These are phyloP conservation scores for Ispidina lecontei DNA, from an alignment of 2,797 vertebrate genomes.

Conservation along the genomic window DNA sequence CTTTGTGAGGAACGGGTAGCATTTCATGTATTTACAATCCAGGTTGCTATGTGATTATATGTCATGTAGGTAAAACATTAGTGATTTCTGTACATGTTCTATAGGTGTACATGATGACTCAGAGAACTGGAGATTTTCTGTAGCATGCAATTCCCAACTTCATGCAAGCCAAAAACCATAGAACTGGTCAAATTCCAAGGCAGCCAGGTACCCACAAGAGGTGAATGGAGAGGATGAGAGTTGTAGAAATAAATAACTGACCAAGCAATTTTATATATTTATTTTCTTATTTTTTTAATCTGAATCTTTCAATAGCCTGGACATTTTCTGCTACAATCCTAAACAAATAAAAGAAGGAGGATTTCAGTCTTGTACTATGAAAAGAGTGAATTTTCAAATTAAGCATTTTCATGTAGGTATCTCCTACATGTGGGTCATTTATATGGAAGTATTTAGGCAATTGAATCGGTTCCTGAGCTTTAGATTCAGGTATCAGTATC, in stretches of 20 bases:
- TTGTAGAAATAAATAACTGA: not conserved
- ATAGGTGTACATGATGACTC: not conserved
- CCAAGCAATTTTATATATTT: not conserved
- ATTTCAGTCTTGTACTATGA: not conserved
- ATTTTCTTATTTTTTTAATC: not conserved
- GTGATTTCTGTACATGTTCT: not conserved
- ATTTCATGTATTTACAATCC: not conserved
- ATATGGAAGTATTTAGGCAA: not conserved
- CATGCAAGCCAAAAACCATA: not conserved
- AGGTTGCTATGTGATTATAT: not conserved
- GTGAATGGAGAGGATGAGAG: not conserved
- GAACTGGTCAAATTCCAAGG: slow-evolving; percentile 24
- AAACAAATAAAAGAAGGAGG: not conserved
- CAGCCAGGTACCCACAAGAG: not conserved
- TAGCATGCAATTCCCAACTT: not conserved
- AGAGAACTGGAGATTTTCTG: slow-evolving; percentile 16
- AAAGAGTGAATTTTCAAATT: not conserved
- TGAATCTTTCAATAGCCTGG: not conserved
- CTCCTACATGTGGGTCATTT: not conserved
- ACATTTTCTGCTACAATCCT: not conserved
- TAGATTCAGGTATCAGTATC: not conserved
- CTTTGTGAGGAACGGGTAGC: not conserved
- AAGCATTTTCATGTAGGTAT: no score
- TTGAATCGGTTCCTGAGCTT: not conserved
- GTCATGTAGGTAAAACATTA: slow-evolving; percentile 39